Percentiles rank a stretch among this genome's conserved stretches.
These are phyloP conservation scores for Bruchidius siliquastri DNA, from an alignment of 2,888 invertebrate species.

Conservation along the genomic window DNA sequence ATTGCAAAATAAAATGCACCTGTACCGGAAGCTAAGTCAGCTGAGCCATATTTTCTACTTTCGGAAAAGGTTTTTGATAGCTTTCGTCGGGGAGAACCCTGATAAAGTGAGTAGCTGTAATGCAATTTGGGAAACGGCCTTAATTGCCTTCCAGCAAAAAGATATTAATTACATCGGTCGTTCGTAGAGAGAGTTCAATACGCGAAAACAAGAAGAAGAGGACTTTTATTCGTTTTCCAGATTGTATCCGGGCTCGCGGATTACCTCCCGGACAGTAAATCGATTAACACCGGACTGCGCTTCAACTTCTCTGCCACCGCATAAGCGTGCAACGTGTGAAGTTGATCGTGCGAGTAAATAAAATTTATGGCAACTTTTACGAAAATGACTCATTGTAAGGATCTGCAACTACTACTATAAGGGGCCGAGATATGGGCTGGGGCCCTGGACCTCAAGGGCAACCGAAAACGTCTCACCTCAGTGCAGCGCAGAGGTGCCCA, in stretches of 20 bases:
- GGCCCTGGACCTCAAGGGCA: no score
- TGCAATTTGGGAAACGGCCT: conserved; percentile 2
- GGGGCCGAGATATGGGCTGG: no score
- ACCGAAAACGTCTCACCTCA: no score
- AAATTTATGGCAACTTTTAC: no score
- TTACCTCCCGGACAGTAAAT: neutral
- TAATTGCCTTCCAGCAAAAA: conserved; percentile 25
- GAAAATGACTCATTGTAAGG: no score
- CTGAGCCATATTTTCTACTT: neutral
- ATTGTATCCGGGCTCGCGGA: conserved; percentile 1
- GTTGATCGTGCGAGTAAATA: neutral
- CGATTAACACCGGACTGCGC: neutral
- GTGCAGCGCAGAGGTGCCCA: no score
- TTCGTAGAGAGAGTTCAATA: conserved; percentile 23
- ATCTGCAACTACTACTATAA: no score
- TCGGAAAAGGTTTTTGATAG: neutral
- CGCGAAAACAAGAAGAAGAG: conserved; percentile 13
- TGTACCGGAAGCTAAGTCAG: neutral
- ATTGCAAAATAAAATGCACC: neutral
- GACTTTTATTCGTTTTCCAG: conserved; percentile 4
- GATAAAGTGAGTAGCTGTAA: conserved; percentile 1
- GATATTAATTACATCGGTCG: conserved; percentile 30
- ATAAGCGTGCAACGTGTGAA: neutral
- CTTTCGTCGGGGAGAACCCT: neutral
- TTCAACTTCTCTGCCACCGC: neutral